phyloP scores from a whole-genome alignment of 2,113 vertebrate species.

The Gallinago paraguaiae region DNA sequence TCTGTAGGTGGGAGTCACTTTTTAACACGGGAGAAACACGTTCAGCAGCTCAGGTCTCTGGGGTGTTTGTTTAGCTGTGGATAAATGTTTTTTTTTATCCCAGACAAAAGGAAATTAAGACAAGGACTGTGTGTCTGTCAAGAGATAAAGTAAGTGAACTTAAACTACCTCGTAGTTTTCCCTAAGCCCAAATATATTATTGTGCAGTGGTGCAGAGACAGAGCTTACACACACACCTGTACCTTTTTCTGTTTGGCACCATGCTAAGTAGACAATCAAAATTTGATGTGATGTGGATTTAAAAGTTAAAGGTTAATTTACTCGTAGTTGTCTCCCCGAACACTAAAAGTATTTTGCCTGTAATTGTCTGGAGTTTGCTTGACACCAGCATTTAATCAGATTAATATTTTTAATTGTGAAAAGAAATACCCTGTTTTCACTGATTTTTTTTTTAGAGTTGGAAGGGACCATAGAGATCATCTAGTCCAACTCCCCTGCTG shows the following conservation, averaged over 20 bases:
- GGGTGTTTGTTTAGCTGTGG: constrained; percentile 12
- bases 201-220: not conserved
- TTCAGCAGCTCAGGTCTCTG: constrained; percentile 11
- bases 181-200: not conserved
- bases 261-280: not conserved
- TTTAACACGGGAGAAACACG: constrained; percentile 3
- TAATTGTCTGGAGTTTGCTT: not conserved
- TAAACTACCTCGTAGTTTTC: not conserved
- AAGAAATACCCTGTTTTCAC: not conserved
- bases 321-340: not conserved
- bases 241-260: not conserved
- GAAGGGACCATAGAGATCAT: no score
- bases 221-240: not conserved
- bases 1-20: not conserved
- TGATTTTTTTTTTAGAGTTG: no score
- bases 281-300: not conserved
- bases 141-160: not conserved
- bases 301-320: constrained; percentile 14
- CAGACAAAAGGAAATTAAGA: constrained; percentile 21
- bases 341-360: not conserved
- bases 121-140: not conserved
- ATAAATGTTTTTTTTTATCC: not conserved
- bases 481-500: no score
- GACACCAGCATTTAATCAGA: not conserved
- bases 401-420: not conserved